Evolutionary conservation across 2,888 invertebrate genomes (phyloP), one percentile per base, ranked within the genome.

Genomic region (Tetanocera ferruginea): DNA sequence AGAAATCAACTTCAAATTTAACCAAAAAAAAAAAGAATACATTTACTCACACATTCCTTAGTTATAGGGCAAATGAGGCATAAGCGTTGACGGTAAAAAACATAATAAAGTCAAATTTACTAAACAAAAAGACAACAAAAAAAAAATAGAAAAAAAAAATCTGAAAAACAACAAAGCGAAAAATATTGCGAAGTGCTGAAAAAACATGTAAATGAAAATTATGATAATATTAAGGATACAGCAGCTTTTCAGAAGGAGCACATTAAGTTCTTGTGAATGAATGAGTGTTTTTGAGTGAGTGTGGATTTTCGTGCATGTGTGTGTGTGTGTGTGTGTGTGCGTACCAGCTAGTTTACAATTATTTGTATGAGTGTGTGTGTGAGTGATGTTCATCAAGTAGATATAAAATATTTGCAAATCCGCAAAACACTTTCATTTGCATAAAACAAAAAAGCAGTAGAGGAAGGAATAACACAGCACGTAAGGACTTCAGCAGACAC

Each of bases 401-500:
- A 60, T 55, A 75, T 66, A 66, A 75, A 75, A 67, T 55, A 75
- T 75, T 75, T 67, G 52, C 55, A 66, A 75, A 75, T 75, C 75
- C 75, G 66, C 75, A 75, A 75, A 75, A 75, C 66, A 67, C 75
- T 75, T 75, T 67, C 75, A 75, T 75, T 75, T 75, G 67, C 75
- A 75, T 75, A 75, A 75, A 37, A 43, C 62, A 51, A 34, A 11
- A n/a, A 19, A 55, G 19, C 34, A 17, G 52, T 43, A 62, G 60
- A 55, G 60, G 28, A 19, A 34, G 37, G 17, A 25, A 31, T 1
- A 28, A 28, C 19, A 34, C 4, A 34, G 37, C n/a, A 9, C 19
- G 9, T 43, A 51, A 9, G n/a, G 17, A 60, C 28, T 57, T 1
- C 4, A 57, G 5, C 37, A 25, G n/a, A 17, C 55, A 34, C 43